Base-by-base conservation (phyloP, 2,797 vertebrate species). In the Malacoctenus gilli region DNA sequence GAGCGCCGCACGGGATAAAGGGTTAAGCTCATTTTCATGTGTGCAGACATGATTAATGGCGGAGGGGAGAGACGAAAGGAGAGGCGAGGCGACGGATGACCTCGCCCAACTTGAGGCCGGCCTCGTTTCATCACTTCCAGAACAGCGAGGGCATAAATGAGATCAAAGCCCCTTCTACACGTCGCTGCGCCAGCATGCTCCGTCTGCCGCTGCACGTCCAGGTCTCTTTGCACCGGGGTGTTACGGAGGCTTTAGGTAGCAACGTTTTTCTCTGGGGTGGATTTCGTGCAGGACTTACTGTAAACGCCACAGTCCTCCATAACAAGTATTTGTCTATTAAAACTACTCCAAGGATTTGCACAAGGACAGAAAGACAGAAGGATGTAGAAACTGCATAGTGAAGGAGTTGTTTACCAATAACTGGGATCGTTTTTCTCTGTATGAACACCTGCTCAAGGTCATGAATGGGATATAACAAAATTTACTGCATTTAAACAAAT, bases 31-130 rank as follows among this genome's bases (percentile, higher is more conserved):
- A 80, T 86, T 80, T 85, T 77, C 68, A 75, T 77, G 67, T 69
- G 73, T 72, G 49, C 56, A 59, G 69, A 68, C 28, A 58, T 86
- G 88, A 88, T 86, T 87, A 85, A 87, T 85, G 67, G 55, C 38
- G 22, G 34, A 63, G 40, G 51, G 44, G 52, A 36, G 48, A 40
- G 4, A 42, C 12, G 28, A 31, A 1, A 37, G 11, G 37, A 49
- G 54, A 42, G 30, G 34, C 55, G 31, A 59, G 39, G 37, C 47
- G 50, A 47, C n/a, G 16, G 38, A 11, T 60, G 61, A 74, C 75
- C 69, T 77, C 57, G 4, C 20, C 15, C 4, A 44, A 42, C 68
- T 77, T 55, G 50, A 71, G 70, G 58, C 36, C 21, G 39, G 59
- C 58, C 74, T 83, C 37, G 16, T 82, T 84, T 64, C 66, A 66